phyloP scores from a whole-genome alignment of 2,888 invertebrate species.

The Stenolophus ochropezus region DNA sequence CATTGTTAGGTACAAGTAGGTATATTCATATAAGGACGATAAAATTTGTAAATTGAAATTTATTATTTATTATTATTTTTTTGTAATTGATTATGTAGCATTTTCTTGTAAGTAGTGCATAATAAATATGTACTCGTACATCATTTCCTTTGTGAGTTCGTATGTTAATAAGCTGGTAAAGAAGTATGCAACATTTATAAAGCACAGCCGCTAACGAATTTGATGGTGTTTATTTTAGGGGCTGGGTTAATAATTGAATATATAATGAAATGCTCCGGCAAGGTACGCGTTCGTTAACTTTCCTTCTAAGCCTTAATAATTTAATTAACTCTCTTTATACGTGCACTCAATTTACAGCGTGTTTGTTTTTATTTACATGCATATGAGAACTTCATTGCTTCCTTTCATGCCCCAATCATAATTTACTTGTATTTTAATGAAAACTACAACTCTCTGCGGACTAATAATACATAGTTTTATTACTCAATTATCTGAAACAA shows the following conservation, averaged over 20 bases:
- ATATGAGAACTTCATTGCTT: no score
- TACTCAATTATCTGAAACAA: no score
- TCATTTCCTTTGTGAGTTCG: not conserved
- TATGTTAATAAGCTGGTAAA: slow-evolving; percentile 3
- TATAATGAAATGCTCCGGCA: slow-evolving; percentile 29
- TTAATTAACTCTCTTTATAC: slow-evolving; percentile 7
- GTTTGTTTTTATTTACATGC: not conserved
- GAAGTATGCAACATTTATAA: slow-evolving; percentile 22
- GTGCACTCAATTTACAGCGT: not conserved
- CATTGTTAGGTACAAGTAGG: no score
- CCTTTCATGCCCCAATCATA: no score
- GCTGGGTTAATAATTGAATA: slow-evolving; percentile 41
- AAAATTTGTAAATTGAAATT: no score
- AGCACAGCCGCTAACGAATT: slow-evolving; percentile 31
- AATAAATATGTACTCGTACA: not conserved
- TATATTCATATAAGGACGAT: no score
- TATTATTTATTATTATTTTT: no score
- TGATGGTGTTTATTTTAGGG: slow-evolving; percentile 28
- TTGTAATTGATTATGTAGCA: not conserved
- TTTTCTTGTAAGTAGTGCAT: not conserved
- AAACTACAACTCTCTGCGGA: no score
- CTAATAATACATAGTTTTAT: no score
- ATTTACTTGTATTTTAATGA: no score
- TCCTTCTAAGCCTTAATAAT: not conserved
- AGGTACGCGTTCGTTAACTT: slow-evolving; percentile 18